Conservation (phyloP, 2,888 invertebrate genomes). For the Brachyptera risi region DNA sequence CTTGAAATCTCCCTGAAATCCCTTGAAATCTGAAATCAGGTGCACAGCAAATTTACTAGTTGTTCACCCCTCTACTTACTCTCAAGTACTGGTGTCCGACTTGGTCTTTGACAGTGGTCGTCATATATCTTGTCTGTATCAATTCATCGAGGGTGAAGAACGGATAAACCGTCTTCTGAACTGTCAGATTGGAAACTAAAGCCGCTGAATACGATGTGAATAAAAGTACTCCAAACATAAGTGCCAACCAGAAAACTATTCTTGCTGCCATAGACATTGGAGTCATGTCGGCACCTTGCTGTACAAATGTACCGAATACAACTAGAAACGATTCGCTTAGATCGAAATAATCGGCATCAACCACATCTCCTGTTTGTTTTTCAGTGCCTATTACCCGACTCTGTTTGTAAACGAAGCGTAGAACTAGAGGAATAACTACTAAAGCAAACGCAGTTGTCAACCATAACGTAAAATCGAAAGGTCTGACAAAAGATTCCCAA, state of each 20-base stretch:
- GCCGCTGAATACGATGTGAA: conserved; percentile 7
- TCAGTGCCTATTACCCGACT: neutral
- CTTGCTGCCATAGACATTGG: conserved; percentile 2
- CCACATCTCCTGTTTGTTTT: neutral
- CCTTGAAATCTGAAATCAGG: too few relatives aligned
- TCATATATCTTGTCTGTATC: neutral
- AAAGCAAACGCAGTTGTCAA: neutral
- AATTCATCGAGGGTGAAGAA: neutral
- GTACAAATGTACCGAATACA: neutral
- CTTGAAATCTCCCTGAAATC: too few relatives aligned
- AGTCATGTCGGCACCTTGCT: neutral
- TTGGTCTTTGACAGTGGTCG: neutral
- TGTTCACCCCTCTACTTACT: neutral
- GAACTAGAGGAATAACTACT: neutral
- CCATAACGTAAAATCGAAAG: neutral
- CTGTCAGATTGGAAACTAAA: neutral
- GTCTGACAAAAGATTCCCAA: conserved; percentile 1
- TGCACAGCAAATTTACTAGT: too few relatives aligned
- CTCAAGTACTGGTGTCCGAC: neutral
- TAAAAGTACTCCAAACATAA: conserved; percentile 8
- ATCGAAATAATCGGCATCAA: neutral
- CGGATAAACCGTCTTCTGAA: neutral
- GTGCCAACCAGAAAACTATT: conserved; percentile 2
- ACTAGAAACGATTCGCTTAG: conserved; percentile 1
- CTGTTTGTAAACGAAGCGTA: conserved; percentile 1